phyloP scores from a whole-genome alignment of 2,113 vertebrate species.

The Syngnathus scovelli region DNA sequence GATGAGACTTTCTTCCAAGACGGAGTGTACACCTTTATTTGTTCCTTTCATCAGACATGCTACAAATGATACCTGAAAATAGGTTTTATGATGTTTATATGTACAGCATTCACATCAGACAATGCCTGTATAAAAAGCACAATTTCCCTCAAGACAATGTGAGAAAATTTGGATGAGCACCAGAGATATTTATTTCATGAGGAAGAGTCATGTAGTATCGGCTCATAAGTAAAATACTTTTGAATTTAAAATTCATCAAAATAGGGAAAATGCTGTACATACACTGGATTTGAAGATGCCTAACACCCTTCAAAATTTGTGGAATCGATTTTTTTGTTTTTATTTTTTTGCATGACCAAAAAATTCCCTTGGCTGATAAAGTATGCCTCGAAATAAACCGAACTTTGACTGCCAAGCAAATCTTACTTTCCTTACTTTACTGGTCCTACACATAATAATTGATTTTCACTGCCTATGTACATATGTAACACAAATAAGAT shows the following conservation, averaged over 20 bases:
- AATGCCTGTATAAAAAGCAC: background rate
- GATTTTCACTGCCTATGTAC: background rate
- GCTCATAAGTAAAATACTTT: background rate
- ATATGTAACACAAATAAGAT: background rate
- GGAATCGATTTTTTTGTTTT: background rate
- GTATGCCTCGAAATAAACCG: background rate
- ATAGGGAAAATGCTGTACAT: background rate
- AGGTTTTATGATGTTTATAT: background rate
- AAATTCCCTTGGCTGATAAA: background rate
- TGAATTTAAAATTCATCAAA: background rate
- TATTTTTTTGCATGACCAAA: no score
- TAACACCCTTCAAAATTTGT: background rate
- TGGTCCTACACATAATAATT: background rate
- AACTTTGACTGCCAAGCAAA: background rate
- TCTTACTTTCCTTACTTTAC: background rate
- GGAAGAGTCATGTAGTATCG: background rate
- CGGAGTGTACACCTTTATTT: conserved; percentile 68
- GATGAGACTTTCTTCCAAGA: conserved; percentile 68
- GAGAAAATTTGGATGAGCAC: background rate
- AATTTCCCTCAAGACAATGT: background rate
- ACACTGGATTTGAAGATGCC: no score
- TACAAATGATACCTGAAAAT: conserved; percentile 61
- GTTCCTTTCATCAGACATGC: conserved; percentile 70
- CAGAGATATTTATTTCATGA: background rate
- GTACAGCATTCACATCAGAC: background rate